Base-by-base conservation (phyloP, 2,113 vertebrate genomes). In the Zosterops lateralis region DNA sequence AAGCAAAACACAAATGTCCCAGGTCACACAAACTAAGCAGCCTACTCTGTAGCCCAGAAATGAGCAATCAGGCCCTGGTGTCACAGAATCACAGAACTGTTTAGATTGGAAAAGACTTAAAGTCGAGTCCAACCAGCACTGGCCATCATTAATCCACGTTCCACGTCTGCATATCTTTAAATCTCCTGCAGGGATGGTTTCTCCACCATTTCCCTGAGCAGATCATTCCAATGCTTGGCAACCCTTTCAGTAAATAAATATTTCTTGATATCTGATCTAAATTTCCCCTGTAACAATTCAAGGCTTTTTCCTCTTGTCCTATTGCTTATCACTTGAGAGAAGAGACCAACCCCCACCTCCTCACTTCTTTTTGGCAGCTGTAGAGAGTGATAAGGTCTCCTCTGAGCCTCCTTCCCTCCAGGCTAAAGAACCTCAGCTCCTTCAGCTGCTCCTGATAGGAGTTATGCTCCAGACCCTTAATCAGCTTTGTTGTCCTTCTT, bases 361-460 rank as follows among this genome's bases (percentile, higher is more conserved):
- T 53, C 24, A 44, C 25, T 65, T 51, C 26, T 34, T 71, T 51
- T 29, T 65, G 57, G 72, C 7, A 65, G 24, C 16, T 45, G 44
- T 34, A 38, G 28, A 71, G 11, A 25, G 8, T 0, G 0, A 14
- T 14, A 24, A 50, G 28, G 26, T 29, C 36, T 29, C 16, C 22
- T 36, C 28, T 31, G 36, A 53, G 28, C 7, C 19, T 45, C 24
- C 32, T 20, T 45, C 12, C 40, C 38, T 51, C 58, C 25, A 47
- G 25, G 17, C 29, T 72, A 47, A 78, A 51, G 6, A 78, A 3
- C 14, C 13, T 13, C 44, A 90, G 24, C 38, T 57, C 10, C 22
- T 28, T 45, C 72, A 64, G 47, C 45, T 17, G 5, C 6, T 88
- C 5, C 6, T 50, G 17, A 25, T 0, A 22, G 25, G 28, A 45